These are phyloP conservation scores for Platorchestia sp. DNA, from an alignment of 1,140 invertebrate species.

Conservation along the genomic window DNA sequence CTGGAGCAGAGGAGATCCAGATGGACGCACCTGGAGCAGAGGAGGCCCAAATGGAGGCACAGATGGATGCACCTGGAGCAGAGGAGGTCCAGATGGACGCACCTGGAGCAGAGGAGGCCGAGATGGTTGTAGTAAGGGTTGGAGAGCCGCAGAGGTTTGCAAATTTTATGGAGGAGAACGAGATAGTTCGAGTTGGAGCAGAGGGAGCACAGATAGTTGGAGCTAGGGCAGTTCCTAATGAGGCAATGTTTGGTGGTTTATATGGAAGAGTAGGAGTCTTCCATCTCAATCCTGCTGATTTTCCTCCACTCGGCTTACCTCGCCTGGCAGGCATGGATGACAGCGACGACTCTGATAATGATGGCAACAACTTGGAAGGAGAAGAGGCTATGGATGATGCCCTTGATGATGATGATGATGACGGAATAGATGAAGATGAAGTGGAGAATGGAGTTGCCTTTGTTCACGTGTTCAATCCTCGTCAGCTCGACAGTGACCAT, in stretches of 20 bases:
- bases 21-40: background rate
- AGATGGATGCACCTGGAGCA: background rate
- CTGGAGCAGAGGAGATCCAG: background rate
- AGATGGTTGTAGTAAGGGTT: background rate
- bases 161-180: background rate
- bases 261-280: background rate
- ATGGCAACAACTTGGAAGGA: background rate
- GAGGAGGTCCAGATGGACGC: background rate
- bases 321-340: background rate
- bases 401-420: conserved; percentile 7
- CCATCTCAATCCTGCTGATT: background rate
- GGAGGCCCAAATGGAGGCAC: background rate
- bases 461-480: conserved; percentile 27
- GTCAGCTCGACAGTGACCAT: conserved; percentile 35
- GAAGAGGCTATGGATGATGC: conserved; percentile 22
- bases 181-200: background rate
- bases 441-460: background rate
- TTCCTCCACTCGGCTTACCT: background rate
- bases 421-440: background rate
- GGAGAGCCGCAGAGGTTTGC: background rate
- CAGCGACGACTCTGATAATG: background rate
- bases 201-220: background rate
- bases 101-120: background rate
- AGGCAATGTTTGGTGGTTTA: background rate
- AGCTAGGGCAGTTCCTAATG: background rate